Evolutionary conservation across 2,888 invertebrate species (phyloP).

Genomic region (Cheilosia variabilis): DNA sequence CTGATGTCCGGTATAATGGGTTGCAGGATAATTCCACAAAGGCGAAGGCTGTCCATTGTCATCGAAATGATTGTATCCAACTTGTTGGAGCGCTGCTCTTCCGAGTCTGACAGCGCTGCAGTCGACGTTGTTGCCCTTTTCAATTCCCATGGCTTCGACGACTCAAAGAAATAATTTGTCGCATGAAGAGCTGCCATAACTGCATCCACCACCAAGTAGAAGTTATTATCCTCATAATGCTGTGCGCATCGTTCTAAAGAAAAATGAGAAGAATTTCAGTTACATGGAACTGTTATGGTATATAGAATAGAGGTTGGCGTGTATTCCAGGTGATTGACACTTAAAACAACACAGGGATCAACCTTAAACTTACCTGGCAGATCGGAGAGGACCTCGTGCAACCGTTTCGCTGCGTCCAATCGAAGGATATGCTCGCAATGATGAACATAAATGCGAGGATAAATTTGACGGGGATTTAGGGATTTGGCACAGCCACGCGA

Average conservation of each 20-base stretch:
- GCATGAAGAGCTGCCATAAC: constrained; percentile 90
- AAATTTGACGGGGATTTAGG: constrained; percentile 91
- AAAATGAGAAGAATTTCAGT: constrained; percentile 13
- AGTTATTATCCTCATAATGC: constrained; percentile 90
- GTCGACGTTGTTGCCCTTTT: constrained; percentile 84
- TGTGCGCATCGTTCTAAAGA: constrained; percentile 86
- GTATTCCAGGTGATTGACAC: constrained; percentile 42
- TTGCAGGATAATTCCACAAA: constrained; percentile 91
- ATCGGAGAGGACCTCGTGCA: constrained; percentile 85
- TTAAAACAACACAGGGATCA: constrained; percentile 57
- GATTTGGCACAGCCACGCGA: constrained; percentile 90
- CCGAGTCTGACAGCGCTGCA: constrained; percentile 31
- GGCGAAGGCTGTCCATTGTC: constrained; percentile 92
- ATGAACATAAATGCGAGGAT: constrained; percentile 86
- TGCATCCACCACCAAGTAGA: constrained; percentile 92
- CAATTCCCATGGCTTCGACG: constrained; percentile 94
- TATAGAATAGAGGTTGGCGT: background rate
- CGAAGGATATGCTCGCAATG: constrained; percentile 84
- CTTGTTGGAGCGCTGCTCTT: constrained; percentile 84
- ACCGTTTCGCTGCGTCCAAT: constrained; percentile 84
- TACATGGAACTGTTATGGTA: constrained; percentile 1
- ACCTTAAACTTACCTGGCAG: constrained; percentile 85
- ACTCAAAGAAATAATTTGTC: constrained; percentile 94
- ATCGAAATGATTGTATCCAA: constrained; percentile 91
- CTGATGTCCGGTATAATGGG: constrained; percentile 93